phyloP scores from a whole-genome alignment of 2,113 vertebrate species.

The Vulpes vulpes region DNA sequence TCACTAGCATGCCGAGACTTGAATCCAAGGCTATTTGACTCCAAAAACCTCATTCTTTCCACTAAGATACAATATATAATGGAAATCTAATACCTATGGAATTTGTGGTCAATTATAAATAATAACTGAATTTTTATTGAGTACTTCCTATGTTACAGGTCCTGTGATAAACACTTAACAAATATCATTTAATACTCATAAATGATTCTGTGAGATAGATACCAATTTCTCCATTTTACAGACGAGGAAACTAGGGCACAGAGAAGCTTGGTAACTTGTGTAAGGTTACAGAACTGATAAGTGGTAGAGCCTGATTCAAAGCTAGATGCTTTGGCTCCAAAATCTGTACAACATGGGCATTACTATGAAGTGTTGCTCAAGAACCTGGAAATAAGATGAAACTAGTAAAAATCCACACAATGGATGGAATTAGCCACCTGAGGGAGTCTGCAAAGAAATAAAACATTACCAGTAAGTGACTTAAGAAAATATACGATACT shows the following conservation, averaged over 20 bases:
- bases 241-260: constrained; percentile 1
- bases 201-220: constrained; percentile 11
- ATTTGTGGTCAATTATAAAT: constrained; percentile 35
- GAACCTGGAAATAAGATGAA: constrained; percentile 47
- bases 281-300: background rate
- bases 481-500: constrained; percentile 14
- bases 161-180: background rate
- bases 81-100: constrained; percentile 7
- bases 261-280: constrained; percentile 57
- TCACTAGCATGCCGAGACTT: background rate
- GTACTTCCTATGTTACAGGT: background rate
- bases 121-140: constrained; percentile 53
- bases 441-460: constrained; percentile 51
- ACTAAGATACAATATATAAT: constrained; percentile 19
- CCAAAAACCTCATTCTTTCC: constrained; percentile 36
- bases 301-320: constrained; percentile 37
- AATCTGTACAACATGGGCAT: background rate
- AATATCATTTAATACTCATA: background rate
- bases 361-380: constrained; percentile 35
- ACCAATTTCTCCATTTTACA: constrained; percentile 11
- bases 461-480: constrained; percentile 39
- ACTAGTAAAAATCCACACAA: constrained; percentile 34
- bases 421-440: background rate
- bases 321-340: constrained; percentile 40
- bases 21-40: background rate